phyloP scores from a whole-genome alignment of 2,888 invertebrate genomes.

The Microplitis manilae region DNA sequence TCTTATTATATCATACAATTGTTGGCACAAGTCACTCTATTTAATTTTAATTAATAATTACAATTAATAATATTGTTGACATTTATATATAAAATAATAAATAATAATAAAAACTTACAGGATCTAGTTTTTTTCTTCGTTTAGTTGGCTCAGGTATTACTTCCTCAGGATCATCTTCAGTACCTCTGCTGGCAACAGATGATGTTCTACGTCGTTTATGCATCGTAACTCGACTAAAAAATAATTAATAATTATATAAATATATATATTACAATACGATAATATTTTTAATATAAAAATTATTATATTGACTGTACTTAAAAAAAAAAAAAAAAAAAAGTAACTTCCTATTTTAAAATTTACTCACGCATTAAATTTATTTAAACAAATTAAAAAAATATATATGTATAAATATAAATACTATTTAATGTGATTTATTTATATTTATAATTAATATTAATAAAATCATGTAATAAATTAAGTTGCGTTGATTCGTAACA shows the following conservation, averaged over 20 bases:
- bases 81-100: conserved; percentile 11
- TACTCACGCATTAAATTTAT: background rate
- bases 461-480: conserved; percentile 8
- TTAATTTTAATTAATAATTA: conserved; percentile 48
- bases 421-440: background rate
- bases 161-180: conserved; percentile 83
- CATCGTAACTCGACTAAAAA: conserved; percentile 71
- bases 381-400: background rate
- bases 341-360: background rate
- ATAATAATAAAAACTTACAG: conserved; percentile 74
- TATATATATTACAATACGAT: background rate
- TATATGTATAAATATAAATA: background rate
- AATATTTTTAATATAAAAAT: conserved; percentile 9
- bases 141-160: conserved; percentile 72
- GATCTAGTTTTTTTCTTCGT: conserved; percentile 83
- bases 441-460: background rate
- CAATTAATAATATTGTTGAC: background rate
- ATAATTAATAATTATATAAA: conserved; percentile 30
- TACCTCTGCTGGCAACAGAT: conserved; percentile 84
- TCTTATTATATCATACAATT: conserved; percentile 92
- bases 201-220: conserved; percentile 88
- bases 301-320: conserved; percentile 6
- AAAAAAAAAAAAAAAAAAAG: conserved; percentile 11
- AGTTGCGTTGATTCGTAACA: conserved; percentile 47
- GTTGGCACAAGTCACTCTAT: conserved; percentile 89